Evolutionary conservation across 2,797 vertebrate species (phyloP).

Genomic region (Amazonetta brasiliensis): DNA sequence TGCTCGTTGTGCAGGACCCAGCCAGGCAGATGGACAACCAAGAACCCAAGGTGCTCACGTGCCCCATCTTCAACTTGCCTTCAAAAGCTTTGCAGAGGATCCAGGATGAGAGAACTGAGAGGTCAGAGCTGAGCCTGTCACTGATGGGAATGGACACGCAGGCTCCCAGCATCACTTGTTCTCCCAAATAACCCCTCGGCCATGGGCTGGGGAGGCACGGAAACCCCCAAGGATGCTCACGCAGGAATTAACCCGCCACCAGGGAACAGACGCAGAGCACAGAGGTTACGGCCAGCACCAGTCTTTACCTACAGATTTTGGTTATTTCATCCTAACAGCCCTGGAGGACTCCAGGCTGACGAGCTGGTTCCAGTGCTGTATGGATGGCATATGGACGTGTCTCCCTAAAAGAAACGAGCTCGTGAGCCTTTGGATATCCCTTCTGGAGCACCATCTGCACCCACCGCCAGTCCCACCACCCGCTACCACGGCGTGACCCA

Average conservation of each 20-base stretch:
- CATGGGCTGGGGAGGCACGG: not conserved
- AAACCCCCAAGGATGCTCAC: not conserved
- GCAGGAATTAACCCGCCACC: not conserved
- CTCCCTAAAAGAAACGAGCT: slow-evolving; percentile 19
- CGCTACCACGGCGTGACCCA: fast-evolving
- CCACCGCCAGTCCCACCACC: not conserved
- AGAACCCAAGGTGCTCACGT: not conserved
- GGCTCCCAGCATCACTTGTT: not conserved
- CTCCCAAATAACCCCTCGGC: not conserved
- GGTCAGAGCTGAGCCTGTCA: not conserved
- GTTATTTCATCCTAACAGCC: not conserved
- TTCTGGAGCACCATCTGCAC: slow-evolving; percentile 56
- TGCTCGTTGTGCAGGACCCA: not conserved
- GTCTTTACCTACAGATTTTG: not conserved
- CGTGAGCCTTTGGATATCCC: slow-evolving; percentile 25
- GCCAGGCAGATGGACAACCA: not conserved
- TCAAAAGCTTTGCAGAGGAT: not conserved
- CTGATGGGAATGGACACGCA: not conserved
- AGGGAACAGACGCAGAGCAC: not conserved
- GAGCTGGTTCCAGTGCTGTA: not conserved
- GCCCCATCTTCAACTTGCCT: fast-evolving
- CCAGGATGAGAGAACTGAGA: not conserved
- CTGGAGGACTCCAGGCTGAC: not conserved
- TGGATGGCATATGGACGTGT: not conserved
- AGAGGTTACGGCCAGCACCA: not conserved